phyloP scores from a whole-genome alignment of 2,797 vertebrate species.

The Enteromius thamalakanensis region DNA sequence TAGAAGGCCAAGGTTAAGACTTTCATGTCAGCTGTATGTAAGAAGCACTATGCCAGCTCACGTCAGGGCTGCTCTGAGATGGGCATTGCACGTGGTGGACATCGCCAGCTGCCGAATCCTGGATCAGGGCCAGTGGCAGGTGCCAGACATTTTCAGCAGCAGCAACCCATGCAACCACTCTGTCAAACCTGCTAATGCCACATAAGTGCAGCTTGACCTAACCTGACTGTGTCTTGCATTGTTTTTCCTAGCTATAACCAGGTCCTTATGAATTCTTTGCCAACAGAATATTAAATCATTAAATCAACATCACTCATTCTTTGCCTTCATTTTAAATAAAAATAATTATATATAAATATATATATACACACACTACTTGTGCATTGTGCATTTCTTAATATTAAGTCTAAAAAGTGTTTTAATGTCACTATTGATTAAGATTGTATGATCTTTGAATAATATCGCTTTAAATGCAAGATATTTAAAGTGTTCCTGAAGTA shows the following conservation, averaged over 20 bases:
- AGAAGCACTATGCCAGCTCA: conserved; percentile 67
- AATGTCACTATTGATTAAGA: background rate
- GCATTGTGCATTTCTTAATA: background rate
- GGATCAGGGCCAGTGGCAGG: conserved; percentile 68
- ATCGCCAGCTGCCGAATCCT: conserved; percentile 69
- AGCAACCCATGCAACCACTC: conserved; percentile 44
- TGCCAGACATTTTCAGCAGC: conserved; percentile 62
- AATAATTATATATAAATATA: too few species aligned
- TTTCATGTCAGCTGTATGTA: conserved; percentile 71
- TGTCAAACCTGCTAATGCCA: conserved; percentile 55
- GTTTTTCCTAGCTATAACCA: conserved; percentile 4
- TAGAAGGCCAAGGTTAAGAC: conserved; percentile 66
- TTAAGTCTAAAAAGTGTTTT: background rate
- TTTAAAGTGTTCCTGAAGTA: background rate
- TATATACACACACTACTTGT: too few species aligned
- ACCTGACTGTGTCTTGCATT: background rate
- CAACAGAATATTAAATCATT: background rate
- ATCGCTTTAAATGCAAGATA: background rate
- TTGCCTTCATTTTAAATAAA: background rate
- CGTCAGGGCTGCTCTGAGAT: conserved; percentile 55
- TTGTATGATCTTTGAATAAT: background rate
- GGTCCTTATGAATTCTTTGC: background rate
- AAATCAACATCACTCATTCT: background rate
- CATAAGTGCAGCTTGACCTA: conserved; percentile 15
- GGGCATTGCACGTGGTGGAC: conserved; percentile 48